Evolutionary conservation across 2,113 vertebrate species (phyloP), one percentile per base, ranked within the genome.

Genomic region (Uria aalge): DNA sequence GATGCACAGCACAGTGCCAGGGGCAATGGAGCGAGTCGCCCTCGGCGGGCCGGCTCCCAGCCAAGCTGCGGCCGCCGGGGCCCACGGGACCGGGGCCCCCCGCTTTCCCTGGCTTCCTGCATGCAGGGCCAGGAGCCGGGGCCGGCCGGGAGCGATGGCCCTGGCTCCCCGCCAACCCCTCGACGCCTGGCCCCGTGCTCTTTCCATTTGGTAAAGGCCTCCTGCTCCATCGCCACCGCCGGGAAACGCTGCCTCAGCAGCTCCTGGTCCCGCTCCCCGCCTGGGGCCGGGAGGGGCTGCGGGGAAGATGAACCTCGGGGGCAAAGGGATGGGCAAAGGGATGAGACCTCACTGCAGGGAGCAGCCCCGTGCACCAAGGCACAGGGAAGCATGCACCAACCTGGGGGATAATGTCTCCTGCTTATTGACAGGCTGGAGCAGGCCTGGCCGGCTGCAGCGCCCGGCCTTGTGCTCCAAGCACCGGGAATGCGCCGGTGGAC

Each of bases 121-220:
- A 8, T 3, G 6, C 12, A 9, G 30, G 43, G 72, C 50, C 4
- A 3, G 72, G 71, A 91, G 69, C 68, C 16, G 36, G 11, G 63
- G 52, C 67, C 11, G 2, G 63, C 64, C 2, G 4, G 72, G 40
- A 91, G 72, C 7, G 2, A 47, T 91, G 69, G 88, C 72, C 63
- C 45, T 92, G 78, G 91, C 56, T 48, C 12, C 34, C 34, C 0
- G 45, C 84, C 86, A 95, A 36, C 36, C 63, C 68, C 74, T 77
- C 4, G 15, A 68, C 2, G 59, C 64, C 78, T 69, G 68, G 71
- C 91, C 81, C 86, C 6, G 5, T 11, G 16, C 72, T 76, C 82
- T 83, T 90, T 84, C 90, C 85, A 91, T 73, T 75, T 66, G 75
- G 88, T 79, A 80, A 91, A 90, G 47, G 26, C 40, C 43, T 75